Base-by-base conservation (phyloP, 30 jellyfish, hydroid and myxozoan genomes). In the Hydractinia echinata region DNA sequence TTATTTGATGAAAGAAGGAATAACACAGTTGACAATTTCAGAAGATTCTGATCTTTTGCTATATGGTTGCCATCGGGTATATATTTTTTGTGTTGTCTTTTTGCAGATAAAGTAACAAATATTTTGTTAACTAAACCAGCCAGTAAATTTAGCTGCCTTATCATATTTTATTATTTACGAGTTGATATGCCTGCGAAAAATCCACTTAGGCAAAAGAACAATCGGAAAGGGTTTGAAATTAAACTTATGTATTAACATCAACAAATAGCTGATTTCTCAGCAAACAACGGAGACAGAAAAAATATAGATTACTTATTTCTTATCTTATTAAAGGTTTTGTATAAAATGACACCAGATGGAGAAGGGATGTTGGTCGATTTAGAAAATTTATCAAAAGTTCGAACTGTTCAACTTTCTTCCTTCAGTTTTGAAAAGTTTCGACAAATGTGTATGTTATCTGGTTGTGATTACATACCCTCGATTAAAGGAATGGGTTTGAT, bases 381-480 rank as follows among this genome's bases (percentile, higher is more conserved):
- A 5, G 91, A 79, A 13, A 88, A 94, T 5, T 79, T 94, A 69
- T 72, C 89, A 83, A 88, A 88, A 88, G 96, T 88, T 69, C 89
- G 79, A 61, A 60, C 95, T 14, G 94, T 93, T 19, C 91, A 91
- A 53, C 76, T 93, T 70, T 88, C 90, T 50, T 61, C 95, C 7
- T 93, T 93, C 72, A 93, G 95, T 14, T 55, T 83, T 86, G 96
- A 93, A 82, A 83, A 85, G 79, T 95, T 95, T 84, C 94, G 97
- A 10, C 97, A 89, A 60, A 86, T 95, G 96, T 95, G 99, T 66
- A 89, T 95, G 5, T 87, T 95, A 30, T 86, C 97, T 54, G 99
- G 99, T n/a, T 95, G 99, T 84, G 99, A 95, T 83, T 95, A 95
- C 82, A 88, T 95, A 18, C 91, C 99, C 6, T 88, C 97, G 10